phyloP scores from a whole-genome alignment of 1,140 invertebrate species.

The Paralvinella palmiformis region DNA sequence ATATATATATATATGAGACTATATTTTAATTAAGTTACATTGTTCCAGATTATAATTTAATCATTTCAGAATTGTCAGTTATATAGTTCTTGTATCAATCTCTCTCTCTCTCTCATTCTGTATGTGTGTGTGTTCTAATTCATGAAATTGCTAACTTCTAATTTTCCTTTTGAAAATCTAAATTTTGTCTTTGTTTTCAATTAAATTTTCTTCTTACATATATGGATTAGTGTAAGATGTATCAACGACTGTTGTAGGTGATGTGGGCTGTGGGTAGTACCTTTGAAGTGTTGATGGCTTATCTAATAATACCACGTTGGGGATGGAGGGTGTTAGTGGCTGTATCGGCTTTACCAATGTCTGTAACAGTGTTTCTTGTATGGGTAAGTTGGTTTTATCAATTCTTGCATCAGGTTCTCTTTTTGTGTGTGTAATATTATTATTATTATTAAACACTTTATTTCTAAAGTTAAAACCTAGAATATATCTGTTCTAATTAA shows the following conservation, averaged over 20 bases:
- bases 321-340: slow-evolving; percentile 83
- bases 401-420: too few relatives aligned
- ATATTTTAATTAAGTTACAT: too few relatives aligned
- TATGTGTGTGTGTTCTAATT: background rate
- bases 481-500: too few relatives aligned
- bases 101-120: background rate
- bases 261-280: slow-evolving; percentile 50
- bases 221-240: background rate
- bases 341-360: slow-evolving; percentile 76
- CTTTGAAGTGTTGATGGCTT: slow-evolving; percentile 66
- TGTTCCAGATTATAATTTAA: too few relatives aligned
- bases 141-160: background rate
- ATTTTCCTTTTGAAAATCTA: background rate
- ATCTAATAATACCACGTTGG: slow-evolving; percentile 76
- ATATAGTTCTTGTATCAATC: too few relatives aligned
- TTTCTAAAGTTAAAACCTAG: background rate
- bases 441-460: background rate
- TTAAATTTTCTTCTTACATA: background rate
- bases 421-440: too few relatives aligned
- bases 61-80: too few relatives aligned
- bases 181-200: background rate
- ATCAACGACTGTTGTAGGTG: slow-evolving; percentile 26
- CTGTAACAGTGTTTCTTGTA: slow-evolving; percentile 62
- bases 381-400: slow-evolving; percentile 39
- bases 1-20: too few relatives aligned